Evolutionary conservation across 2,888 invertebrate genomes (phyloP).

Genomic region (Gerris lacustris): DNA sequence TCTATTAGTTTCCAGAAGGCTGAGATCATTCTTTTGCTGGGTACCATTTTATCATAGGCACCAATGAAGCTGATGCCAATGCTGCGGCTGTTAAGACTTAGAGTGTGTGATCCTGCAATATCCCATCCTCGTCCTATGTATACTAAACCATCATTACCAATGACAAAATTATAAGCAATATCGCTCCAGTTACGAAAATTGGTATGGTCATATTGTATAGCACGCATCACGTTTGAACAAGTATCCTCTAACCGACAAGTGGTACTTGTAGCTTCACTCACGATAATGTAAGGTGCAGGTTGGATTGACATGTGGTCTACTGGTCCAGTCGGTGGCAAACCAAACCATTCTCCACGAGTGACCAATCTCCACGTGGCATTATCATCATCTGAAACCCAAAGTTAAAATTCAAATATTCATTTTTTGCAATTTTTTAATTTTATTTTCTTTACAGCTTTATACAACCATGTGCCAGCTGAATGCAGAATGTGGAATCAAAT

Average conservation of each 20-base stretch:
- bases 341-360: not conserved
- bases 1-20: not conserved
- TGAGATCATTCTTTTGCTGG: not conserved
- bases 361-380: not conserved
- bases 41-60: slow-evolving; percentile 9
- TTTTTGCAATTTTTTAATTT: too few species aligned
- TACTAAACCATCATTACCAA: slow-evolving; percentile 23
- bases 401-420: too few species aligned
- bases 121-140: slow-evolving; percentile 41
- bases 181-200: slow-evolving; percentile 7
- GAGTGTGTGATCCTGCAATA: slow-evolving; percentile 54
- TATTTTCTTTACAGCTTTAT: too few species aligned
- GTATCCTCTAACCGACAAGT: not conserved
- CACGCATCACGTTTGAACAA: not conserved
- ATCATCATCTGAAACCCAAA: too few species aligned
- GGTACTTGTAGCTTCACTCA: not conserved
- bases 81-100: not conserved
- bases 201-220: not conserved
- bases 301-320: not conserved
- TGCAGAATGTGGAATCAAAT: too few species aligned
- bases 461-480: too few species aligned
- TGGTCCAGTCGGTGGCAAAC: not conserved
- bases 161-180: slow-evolving; percentile 23
- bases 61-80: slow-evolving; percentile 21
- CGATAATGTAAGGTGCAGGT: not conserved